Conservation (phyloP, 2,888 invertebrate genomes). For the Piscicola geometra region DNA sequence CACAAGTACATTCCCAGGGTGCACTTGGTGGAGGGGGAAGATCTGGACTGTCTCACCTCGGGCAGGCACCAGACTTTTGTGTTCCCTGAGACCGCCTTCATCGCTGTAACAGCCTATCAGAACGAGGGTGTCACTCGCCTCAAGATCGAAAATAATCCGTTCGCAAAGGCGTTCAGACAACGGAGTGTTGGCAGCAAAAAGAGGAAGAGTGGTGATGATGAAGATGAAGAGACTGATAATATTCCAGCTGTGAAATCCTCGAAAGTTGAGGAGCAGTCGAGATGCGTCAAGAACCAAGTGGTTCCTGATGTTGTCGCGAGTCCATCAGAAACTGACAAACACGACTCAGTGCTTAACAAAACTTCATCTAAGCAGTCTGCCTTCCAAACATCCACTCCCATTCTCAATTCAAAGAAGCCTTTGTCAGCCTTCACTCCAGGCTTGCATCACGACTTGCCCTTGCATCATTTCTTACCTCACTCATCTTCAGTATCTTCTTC, state of each 20-base stretch:
- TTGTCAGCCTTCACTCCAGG: neutral
- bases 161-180: conserved; percentile 27
- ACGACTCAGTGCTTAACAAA: too few relatives aligned
- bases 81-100: conserved; percentile 22
- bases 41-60: conserved; percentile 6
- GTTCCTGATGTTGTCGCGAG: too few relatives aligned
- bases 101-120: conserved; percentile 31
- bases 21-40: conserved; percentile 14
- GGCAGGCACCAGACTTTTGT: neutral
- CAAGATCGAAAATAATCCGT: conserved; percentile 28
- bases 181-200: neutral
- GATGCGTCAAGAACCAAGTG: too few relatives aligned
- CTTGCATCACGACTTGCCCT: too few relatives aligned
- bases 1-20: conserved; percentile 29
- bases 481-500: too few relatives aligned
- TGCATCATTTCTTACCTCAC: too few relatives aligned
- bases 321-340: too few relatives aligned
- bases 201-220: too few relatives aligned
- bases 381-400: conserved; percentile 2
- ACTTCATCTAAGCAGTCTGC: too few relatives aligned
- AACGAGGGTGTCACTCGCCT: conserved; percentile 20
- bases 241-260: too few relatives aligned
- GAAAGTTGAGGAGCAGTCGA: too few relatives aligned
- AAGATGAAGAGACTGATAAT: too few relatives aligned
- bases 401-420: neutral